Conservation (phyloP, 2,888 invertebrate species). For the Agrotis segetum region DNA sequence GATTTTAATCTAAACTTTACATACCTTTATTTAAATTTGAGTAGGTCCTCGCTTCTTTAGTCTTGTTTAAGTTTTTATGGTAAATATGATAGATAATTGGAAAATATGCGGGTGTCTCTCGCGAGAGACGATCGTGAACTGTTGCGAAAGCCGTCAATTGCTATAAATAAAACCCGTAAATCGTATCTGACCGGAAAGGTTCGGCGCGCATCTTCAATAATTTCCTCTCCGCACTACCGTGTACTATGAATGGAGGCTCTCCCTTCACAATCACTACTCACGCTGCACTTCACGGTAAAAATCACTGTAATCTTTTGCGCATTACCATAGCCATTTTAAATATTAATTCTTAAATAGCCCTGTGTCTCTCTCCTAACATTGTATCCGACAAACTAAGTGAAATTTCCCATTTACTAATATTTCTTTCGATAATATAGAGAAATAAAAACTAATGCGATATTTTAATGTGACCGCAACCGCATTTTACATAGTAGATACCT, state of each 20-base stretch:
- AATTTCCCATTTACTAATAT: background rate
- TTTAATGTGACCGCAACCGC: slow-evolving; percentile 20
- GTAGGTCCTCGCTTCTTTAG: slow-evolving; percentile 21
- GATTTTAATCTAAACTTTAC: slow-evolving; percentile 33
- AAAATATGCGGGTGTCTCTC: slow-evolving; percentile 69
- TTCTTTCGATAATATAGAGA: slow-evolving; percentile 1
- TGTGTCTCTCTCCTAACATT: slow-evolving; percentile 4
- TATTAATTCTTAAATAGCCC: background rate
- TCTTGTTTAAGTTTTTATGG: slow-evolving; percentile 14
- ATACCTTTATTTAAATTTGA: slow-evolving; percentile 41
- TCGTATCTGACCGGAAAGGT: slow-evolving; percentile 56
- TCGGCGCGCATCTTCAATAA: slow-evolving; percentile 55
- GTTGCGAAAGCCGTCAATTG: slow-evolving; percentile 75
- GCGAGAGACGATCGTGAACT: slow-evolving; percentile 76
- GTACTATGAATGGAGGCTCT: slow-evolving; percentile 6
- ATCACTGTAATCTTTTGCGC: slow-evolving; percentile 1
- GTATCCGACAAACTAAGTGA: slow-evolving; percentile 3
- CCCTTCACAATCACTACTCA: background rate
- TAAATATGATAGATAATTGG: background rate
- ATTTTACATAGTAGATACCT: background rate
- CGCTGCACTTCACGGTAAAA: background rate
- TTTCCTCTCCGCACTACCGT: slow-evolving; percentile 38
- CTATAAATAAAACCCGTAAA: slow-evolving; percentile 64
- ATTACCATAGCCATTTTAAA: too few relatives aligned
- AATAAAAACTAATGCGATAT: slow-evolving; percentile 11